phyloP scores from a whole-genome alignment of 1,140 invertebrate species.

The Nixonia krombeini region DNA sequence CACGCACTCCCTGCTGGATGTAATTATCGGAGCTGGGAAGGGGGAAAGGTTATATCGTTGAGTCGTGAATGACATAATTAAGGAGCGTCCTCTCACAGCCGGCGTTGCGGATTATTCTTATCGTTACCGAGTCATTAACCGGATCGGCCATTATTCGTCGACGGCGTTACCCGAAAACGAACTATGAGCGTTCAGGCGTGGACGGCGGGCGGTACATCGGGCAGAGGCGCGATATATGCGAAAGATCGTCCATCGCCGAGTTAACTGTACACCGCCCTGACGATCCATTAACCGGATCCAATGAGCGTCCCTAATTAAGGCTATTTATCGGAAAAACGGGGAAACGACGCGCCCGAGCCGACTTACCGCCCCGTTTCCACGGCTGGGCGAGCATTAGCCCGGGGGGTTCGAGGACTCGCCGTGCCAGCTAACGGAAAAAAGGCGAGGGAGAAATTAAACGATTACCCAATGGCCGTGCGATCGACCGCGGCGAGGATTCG shows the following conservation, averaged over 20 bases:
- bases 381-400: conserved; percentile 45
- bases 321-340: conserved; percentile 59
- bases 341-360: conserved; percentile 41
- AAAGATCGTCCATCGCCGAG: conserved; percentile 42
- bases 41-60: conserved; percentile 2
- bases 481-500: too few species aligned
- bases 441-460: conserved; percentile 43
- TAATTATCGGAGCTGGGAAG: too few species aligned
- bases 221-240: conserved; percentile 1
- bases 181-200: conserved; percentile 35
- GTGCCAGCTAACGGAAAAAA: conserved; percentile 40
- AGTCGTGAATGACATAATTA: conserved; percentile 21
- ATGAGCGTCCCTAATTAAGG: conserved; percentile 57
- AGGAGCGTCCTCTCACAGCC: conserved; percentile 27
- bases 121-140: conserved; percentile 48
- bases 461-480: conserved; percentile 38
- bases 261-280: conserved; percentile 49
- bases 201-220: conserved; percentile 28
- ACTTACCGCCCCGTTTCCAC: conserved; percentile 28
- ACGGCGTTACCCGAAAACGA: conserved; percentile 43
- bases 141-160: conserved; percentile 47
- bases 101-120: conserved; percentile 32
- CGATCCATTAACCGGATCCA: conserved; percentile 58
- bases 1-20: too few species aligned
- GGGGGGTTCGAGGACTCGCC: conserved; percentile 49